Base-by-base conservation (phyloP, 2,113 vertebrate genomes). In the Loxodonta africana region DNA sequence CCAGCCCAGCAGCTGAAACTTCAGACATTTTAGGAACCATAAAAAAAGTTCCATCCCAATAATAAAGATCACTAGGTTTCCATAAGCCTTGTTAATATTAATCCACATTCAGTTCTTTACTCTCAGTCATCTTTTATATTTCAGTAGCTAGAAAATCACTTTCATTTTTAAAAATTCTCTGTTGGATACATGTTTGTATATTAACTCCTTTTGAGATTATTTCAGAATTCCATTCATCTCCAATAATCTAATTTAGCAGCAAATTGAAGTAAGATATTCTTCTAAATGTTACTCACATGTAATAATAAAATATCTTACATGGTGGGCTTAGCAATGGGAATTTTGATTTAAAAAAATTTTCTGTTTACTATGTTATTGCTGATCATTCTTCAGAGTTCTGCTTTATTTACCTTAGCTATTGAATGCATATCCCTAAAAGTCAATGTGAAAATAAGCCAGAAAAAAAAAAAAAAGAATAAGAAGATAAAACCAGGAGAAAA, bases 191-290 rank as follows among this genome's bases (percentile, higher is more conserved):
- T 73, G 91, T 94, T 96, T 88, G 28, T 76, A 69, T 87, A 8
- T 88, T 76, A 92, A 37, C 60, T 96, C 76, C 90, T 44, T 95
- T 46, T 51, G n/a, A 1, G 92, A n/a, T 10, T 91, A 21, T 96
- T 98, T 97, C 78, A 69, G 77, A 65, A 89, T 95, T 12, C 95
- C 67, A 89, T 94, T 96, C 76, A 76, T 93, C 63, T 83, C 12
- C 2, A 83, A 41, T 44, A 87, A 73, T 0, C 0, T 65, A 89
- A 67, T 18, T 77, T 82, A 84, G 60, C n/a, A 97, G 73, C 53
- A 97, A 83, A 93, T 82, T 25, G 69, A 94, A 96, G 33, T 17
- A 53, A 48, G 21, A 7, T 44, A 8, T 90, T 97, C 10, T 23
- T 95, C 89, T 97, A 84, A 96, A 77, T 95, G 60, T 88, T 60